phyloP scores from a whole-genome alignment of 2,113 vertebrate genomes.

The mouse (Mus musculus) region GRCm39 chr5:6062501-6063000 shows the following conservation, averaged over 20 bases:
- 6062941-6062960: neutral
- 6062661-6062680: conserved; percentile 5
- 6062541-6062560: neutral
- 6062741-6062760: neutral
- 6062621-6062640: neutral
- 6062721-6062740: neutral
- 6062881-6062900: neutral
- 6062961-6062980: neutral
- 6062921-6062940: neutral
- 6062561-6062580: neutral
- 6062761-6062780: neutral
- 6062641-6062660: neutral
- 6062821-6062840: neutral
- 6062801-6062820: neutral
- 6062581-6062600: neutral
- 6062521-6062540: conserved; percentile 3
- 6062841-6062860: no score
- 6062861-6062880: neutral
- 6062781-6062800: conserved; percentile 1
- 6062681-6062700: neutral
- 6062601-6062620: neutral
- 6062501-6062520: neutral
- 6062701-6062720: neutral
- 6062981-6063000: conserved; percentile 24
- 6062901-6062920: conserved; percentile 4